Evolutionary conservation across 2,888 invertebrate species (phyloP).

Genomic region (Cerceris rybyensis): DNA sequence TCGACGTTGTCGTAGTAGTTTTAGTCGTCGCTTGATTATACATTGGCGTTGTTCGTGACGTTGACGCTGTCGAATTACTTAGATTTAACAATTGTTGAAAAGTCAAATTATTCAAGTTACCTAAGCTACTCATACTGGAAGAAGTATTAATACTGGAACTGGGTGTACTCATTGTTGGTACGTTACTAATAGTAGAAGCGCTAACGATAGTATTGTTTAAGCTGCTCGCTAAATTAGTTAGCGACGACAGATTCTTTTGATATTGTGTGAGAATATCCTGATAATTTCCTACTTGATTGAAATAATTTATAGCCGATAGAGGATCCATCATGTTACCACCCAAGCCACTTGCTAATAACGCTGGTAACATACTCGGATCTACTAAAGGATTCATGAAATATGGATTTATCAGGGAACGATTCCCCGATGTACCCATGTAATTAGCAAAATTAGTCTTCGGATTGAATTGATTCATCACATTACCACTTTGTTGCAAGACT

Average conservation of each 20-base stretch:
- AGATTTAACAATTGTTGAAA: conserved; percentile 72
- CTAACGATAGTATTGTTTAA: conserved; percentile 62
- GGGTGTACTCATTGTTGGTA: conserved; percentile 64
- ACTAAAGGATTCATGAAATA: conserved; percentile 76
- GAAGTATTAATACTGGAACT: conserved; percentile 56
- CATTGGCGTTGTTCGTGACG: conserved; percentile 61
- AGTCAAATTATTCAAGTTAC: conserved; percentile 64
- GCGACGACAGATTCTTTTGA: conserved; percentile 73
- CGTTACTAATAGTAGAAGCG: conserved; percentile 62
- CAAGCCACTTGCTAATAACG: conserved; percentile 71
- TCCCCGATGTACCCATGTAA: conserved; percentile 69
- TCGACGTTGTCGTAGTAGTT: conserved; percentile 72
- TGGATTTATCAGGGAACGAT: conserved; percentile 73
- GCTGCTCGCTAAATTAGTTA: conserved; percentile 65
- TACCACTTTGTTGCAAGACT: conserved; percentile 64
- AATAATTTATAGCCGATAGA: conserved; percentile 73
- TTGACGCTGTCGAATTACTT: conserved; percentile 63
- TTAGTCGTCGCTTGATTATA: conserved; percentile 70
- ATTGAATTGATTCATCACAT: conserved; percentile 70
- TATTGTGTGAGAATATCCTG: conserved; percentile 76
- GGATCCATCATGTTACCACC: conserved; percentile 73
- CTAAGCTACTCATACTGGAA: conserved; percentile 57
- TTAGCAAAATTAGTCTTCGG: conserved; percentile 68
- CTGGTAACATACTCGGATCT: conserved; percentile 74
- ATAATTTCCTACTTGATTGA: conserved; percentile 75